Conservation (phyloP, 2,113 vertebrate genomes). For the Semicossyphus pulcher region DNA sequence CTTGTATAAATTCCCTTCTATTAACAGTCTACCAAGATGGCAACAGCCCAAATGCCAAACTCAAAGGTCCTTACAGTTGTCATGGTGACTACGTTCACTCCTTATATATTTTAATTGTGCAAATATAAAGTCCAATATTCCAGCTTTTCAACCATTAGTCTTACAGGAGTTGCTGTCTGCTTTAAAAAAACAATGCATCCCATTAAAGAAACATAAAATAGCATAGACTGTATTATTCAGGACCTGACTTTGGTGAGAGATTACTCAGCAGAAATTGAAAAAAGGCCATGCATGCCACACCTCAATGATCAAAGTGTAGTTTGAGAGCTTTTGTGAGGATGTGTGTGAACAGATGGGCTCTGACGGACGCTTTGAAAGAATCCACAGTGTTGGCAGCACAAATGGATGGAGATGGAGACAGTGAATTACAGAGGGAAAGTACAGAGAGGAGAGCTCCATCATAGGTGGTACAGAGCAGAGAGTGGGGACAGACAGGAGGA, state of each 20-base stretch:
- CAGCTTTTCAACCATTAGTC: no score
- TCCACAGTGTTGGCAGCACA: conserved; percentile 18
- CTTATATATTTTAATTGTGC: no score
- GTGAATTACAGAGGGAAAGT: conserved; percentile 19
- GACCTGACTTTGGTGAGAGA: conserved; percentile 10
- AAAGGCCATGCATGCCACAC: conserved; percentile 19
- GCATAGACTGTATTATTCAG: conserved; percentile 5
- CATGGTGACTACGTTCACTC: no score
- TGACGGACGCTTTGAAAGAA: conserved; percentile 35
- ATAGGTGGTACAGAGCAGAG: conserved; percentile 23
- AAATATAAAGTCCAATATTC: no score
- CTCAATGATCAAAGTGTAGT: conserved; percentile 33
- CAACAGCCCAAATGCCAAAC: no score
- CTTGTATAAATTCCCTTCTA: no score
- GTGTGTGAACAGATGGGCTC: conserved; percentile 31
- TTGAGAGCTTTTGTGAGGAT: conserved; percentile 30
- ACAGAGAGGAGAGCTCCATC: conserved; percentile 1
- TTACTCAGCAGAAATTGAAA: conserved; percentile 19
- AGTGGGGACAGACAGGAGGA: conserved; percentile 32
- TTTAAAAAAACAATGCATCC: no score
- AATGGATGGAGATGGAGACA: conserved; percentile 27
- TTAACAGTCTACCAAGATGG: no score
- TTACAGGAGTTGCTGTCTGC: no score
- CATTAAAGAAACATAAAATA: no score
- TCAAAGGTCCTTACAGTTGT: no score